These are phyloP conservation scores for Hycleus cichorii DNA, from an alignment of 1,140 invertebrate species.

Conservation along the genomic window DNA sequence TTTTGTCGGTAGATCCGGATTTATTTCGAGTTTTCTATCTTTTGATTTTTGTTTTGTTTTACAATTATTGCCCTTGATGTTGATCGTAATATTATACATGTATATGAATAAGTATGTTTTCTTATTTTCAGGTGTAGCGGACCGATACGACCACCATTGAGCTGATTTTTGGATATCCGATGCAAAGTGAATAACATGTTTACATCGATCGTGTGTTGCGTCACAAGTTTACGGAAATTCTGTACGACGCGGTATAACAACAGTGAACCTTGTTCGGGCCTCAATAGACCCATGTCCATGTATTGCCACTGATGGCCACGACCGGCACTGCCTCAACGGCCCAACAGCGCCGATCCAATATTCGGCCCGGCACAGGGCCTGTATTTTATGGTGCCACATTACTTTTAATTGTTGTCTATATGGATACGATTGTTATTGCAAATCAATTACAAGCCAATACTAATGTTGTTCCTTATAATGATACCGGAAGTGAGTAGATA, in stretches of 20 bases:
- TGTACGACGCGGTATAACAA: slow-evolving; percentile 2
- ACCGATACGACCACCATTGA: neutral
- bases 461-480: slow-evolving; percentile 5
- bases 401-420: neutral
- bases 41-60: too few relatives aligned
- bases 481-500: slow-evolving; percentile 9
- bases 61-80: too few relatives aligned
- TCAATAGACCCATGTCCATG: slow-evolving; percentile 14
- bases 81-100: too few relatives aligned
- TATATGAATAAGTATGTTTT: neutral
- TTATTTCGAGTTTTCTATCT: too few relatives aligned
- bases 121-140: slow-evolving; percentile 11
- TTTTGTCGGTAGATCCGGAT: too few relatives aligned
- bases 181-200: slow-evolving; percentile 18
- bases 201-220: slow-evolving; percentile 11
- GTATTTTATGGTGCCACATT: slow-evolving; percentile 3
- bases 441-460: slow-evolving; percentile 7
- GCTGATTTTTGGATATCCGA: slow-evolving; percentile 6
- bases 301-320: slow-evolving; percentile 14
- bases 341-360: slow-evolving; percentile 16
- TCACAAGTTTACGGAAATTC: slow-evolving; percentile 12
- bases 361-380: slow-evolving; percentile 16
- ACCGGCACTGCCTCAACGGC: slow-evolving; percentile 4
- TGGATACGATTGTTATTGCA: neutral
- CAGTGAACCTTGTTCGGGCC: slow-evolving; percentile 12